Percentiles rank a stretch among this genome's conserved stretches.
These are phyloP conservation scores for Centropus unirufus DNA, from an alignment of 2,113 vertebrate genomes.

Conservation along the genomic window DNA sequence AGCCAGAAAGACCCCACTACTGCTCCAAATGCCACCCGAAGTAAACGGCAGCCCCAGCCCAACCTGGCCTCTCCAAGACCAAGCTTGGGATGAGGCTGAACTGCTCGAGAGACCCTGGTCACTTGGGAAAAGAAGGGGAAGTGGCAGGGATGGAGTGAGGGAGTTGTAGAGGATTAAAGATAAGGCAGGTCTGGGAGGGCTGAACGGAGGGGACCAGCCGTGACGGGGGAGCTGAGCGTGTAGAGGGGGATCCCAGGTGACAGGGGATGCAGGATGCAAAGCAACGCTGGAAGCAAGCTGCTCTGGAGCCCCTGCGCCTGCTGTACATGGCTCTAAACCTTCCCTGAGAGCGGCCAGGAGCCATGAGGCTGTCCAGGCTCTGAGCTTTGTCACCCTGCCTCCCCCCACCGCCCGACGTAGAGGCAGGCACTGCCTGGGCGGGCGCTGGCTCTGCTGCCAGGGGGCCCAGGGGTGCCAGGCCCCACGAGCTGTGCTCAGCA, in stretches of 20 bases:
- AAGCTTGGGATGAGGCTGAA: not conserved
- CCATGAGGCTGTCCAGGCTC: not conserved
- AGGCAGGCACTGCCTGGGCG: not conserved
- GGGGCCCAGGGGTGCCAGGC: not conserved
- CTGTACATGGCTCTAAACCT: not conserved
- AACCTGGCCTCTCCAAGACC: not conserved
- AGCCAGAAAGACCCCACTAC: not conserved
- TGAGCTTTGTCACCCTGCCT: not conserved
- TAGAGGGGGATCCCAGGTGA: not conserved
- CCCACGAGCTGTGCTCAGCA: fast-evolving
- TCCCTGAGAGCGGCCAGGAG: not conserved
- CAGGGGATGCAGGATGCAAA: not conserved
- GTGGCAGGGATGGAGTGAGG: not conserved
- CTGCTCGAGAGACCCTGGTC: not conserved
- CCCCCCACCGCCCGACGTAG: not conserved
- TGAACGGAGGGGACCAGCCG: not conserved
- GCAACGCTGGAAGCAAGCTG: not conserved
- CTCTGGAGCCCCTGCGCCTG: not conserved
- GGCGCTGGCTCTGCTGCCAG: not conserved
- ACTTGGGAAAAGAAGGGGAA: not conserved
- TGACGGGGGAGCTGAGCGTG: not conserved
- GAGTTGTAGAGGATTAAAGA: not conserved
- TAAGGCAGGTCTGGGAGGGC: not conserved
- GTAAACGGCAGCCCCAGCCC: not conserved
- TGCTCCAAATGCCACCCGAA: not conserved